Conservation (phyloP, 2,888 invertebrate genomes). For the Gymnosoma rotundatum region DNA sequence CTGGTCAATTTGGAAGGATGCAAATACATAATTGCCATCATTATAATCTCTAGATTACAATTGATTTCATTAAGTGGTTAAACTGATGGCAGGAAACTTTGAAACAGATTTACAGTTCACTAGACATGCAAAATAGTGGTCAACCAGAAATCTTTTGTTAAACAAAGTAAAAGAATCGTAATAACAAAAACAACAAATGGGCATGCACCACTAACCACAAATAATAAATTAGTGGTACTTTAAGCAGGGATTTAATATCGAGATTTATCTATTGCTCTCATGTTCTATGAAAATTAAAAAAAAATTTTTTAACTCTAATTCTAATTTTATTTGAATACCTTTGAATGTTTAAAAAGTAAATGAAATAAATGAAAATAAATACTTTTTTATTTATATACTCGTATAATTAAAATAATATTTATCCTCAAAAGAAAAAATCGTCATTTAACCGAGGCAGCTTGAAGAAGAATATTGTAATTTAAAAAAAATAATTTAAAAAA, state of each 20-base stretch:
- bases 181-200: conserved; percentile 28
- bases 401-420: no score
- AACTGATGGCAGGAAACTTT: conserved; percentile 8
- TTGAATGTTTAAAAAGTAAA: neutral
- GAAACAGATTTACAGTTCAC: conserved; percentile 5
- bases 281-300: neutral
- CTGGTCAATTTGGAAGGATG: conserved; percentile 36
- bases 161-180: neutral
- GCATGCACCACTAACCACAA: conserved; percentile 64
- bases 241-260: conserved; percentile 54
- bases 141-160: conserved; percentile 6
- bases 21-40: conserved; percentile 57
- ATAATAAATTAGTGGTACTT: conserved; percentile 67
- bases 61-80: conserved; percentile 61
- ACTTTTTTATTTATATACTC: no score
- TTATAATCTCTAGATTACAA: conserved; percentile 61
- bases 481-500: no score
- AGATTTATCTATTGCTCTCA: neutral
- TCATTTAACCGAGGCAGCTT: no score
- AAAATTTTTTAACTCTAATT: conserved; percentile 3
- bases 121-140: conserved; percentile 42
- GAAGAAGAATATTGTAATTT: no score
- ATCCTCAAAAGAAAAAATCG: no score
- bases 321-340: conserved; percentile 9
- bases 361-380: neutral